Evolutionary conservation across 2,113 vertebrate species (phyloP).

Genomic region (Pomatostomus ruficeps): DNA sequence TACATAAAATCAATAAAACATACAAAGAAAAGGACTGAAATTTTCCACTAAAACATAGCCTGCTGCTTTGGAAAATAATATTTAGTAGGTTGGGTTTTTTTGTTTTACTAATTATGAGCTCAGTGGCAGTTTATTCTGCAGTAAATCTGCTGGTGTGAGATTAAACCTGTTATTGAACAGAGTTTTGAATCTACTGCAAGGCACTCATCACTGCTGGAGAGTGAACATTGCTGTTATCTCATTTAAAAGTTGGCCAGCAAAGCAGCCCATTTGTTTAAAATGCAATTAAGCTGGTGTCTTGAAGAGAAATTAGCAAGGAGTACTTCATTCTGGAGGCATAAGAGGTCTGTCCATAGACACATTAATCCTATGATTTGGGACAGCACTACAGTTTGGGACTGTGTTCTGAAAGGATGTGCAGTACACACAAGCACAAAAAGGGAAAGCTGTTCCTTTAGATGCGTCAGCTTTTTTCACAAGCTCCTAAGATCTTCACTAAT

Average conservation of each 20-base stretch:
- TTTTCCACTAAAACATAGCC: constrained; percentile 89
- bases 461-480: constrained; percentile 6
- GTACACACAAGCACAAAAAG: constrained; percentile 28
- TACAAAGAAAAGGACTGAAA: constrained; percentile 82
- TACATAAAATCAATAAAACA: constrained; percentile 94
- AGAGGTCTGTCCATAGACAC: constrained; percentile 83
- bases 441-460: background rate
- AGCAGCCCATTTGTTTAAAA: constrained; percentile 94
- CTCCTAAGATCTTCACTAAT: background rate
- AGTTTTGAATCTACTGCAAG: constrained; percentile 87
- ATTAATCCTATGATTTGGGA: constrained; percentile 88
- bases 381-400: constrained; percentile 63
- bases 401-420: constrained; percentile 51
- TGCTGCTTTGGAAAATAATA: constrained; percentile 91
- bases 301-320: constrained; percentile 90
- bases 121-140: constrained; percentile 84
- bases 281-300: constrained; percentile 90
- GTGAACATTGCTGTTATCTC: constrained; percentile 87
- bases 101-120: constrained; percentile 85
- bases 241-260: constrained; percentile 90
- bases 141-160: constrained; percentile 87
- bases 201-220: constrained; percentile 90
- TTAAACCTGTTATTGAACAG: constrained; percentile 86
- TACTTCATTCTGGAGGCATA: constrained; percentile 87
- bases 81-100: constrained; percentile 77